These are phyloP conservation scores for Anguilla marmorata DNA, from an alignment of 2,797 vertebrate genomes.

Conservation along the genomic window DNA sequence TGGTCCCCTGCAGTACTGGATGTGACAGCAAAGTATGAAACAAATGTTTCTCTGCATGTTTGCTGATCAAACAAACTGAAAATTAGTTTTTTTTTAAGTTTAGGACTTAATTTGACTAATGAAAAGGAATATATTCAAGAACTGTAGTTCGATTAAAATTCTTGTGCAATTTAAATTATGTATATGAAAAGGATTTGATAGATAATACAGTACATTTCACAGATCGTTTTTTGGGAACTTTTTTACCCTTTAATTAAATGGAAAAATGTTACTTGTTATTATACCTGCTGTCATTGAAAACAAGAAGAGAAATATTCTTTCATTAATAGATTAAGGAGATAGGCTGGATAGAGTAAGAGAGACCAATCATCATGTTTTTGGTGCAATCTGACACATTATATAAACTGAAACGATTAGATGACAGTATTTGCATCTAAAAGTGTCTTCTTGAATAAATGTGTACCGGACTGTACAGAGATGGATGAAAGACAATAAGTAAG, in stretches of 20 bases:
- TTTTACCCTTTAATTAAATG: not conserved
- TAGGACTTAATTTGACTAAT: not conserved
- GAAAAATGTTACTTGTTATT: not conserved
- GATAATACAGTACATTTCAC: not conserved
- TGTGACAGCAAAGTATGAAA: not conserved
- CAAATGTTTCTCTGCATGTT: not conserved
- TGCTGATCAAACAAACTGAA: not conserved
- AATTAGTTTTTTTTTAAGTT: not conserved
- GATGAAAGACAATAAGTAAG: not conserved
- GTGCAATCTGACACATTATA: not conserved
- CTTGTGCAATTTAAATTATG: not conserved
- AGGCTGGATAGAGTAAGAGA: not conserved
- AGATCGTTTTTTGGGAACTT: not conserved
- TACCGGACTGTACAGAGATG: not conserved
- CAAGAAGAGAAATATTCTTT: not conserved
- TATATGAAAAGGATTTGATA: not conserved
- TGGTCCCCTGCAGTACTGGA: not conserved
- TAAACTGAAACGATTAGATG: not conserved
- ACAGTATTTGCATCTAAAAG: not conserved
- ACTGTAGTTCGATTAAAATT: not conserved
- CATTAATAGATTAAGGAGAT: not conserved
- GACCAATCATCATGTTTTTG: not conserved
- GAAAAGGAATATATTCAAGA: not conserved
- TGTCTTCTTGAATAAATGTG: not conserved
- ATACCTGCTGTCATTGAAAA: not conserved